Evolutionary conservation across 2,888 invertebrate species (phyloP), one percentile per base, ranked within the genome.

Genomic region (Lasius fuliginosus): DNA sequence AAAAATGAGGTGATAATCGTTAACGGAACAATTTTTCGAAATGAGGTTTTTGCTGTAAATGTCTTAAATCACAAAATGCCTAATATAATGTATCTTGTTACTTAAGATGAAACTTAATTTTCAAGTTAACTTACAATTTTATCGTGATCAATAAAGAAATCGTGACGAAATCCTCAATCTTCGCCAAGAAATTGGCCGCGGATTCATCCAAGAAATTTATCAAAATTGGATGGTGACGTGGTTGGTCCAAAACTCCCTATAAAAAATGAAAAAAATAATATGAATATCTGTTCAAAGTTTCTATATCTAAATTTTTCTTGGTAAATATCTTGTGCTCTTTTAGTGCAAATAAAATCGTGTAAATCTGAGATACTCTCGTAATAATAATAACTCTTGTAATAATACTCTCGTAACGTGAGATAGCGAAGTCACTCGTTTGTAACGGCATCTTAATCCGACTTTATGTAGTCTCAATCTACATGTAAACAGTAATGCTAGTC

Each of bases 381-480:
- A 58, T 58, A 58, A 6, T 18, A 42, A 46, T 46, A 36, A 36
- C 33, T 30, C 36, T 71, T 40, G 56, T 40, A 71, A 69, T 8
- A 53, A 58, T 73, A 73, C 18, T 73, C 56, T 58, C 58, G 71
- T 15, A 73, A 73, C 12, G n/a, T 74, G 62, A 74, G 74, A 74
- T 62, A 18, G 60, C 12, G 30, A 62, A 74, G 5, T 74, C n/a
- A 8, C 15, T n/a, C 40, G 8, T 74, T 30, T 74, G 40, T 62
- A 74, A 60, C 27, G 30, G 8, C 30, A n/a, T 60, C n/a, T 53
- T 12, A 74, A 12, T n/a, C n/a, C 6, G 42, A 74, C n/a, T 62
- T 30, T n/a, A 27, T n/a, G n/a, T 60, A 60, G 60, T 74, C 12
- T 74, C 62, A 62, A 42, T 18, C 30, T 74, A 62, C 42, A 62